Conservation (phyloP, 2,797 vertebrate genomes). For the Pangasius mekongensis region DNA sequence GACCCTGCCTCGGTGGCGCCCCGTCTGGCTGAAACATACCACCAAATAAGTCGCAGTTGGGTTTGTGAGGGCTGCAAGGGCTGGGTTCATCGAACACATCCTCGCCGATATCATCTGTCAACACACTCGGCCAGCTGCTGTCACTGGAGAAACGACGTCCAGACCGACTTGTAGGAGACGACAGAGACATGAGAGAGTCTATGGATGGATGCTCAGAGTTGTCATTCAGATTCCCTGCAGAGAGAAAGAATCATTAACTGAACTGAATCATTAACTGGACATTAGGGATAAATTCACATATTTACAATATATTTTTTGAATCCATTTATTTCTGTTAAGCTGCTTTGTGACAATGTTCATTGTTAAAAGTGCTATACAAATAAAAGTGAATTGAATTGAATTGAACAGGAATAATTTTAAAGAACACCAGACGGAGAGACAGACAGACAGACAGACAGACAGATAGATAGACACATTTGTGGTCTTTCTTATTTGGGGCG, state of each 20-base stretch:
- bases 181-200: conserved; percentile 63
- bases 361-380: no score
- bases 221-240: conserved; percentile 76
- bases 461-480: neutral
- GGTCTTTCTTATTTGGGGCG: no score
- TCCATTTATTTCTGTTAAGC: no score
- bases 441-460: neutral
- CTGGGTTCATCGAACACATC: conserved; percentile 83
- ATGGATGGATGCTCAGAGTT: conserved; percentile 55
- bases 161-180: conserved; percentile 38
- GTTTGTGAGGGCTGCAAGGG: conserved; percentile 77
- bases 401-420: neutral
- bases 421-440: neutral
- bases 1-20: conserved; percentile 46
- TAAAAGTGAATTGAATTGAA: no score
- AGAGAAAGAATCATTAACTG: conserved; percentile 38
- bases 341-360: no score
- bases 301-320: no score
- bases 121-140: conserved; percentile 86
- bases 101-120: conserved; percentile 83
- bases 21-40: conserved; percentile 55
- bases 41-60: conserved; percentile 77
- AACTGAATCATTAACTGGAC: conserved; percentile 2
- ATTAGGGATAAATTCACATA: no score
- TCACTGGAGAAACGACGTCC: conserved; percentile 83